These are phyloP conservation scores for Papilio polyxenes DNA, from an alignment of 1,140 invertebrate genomes.

Conservation along the genomic window DNA sequence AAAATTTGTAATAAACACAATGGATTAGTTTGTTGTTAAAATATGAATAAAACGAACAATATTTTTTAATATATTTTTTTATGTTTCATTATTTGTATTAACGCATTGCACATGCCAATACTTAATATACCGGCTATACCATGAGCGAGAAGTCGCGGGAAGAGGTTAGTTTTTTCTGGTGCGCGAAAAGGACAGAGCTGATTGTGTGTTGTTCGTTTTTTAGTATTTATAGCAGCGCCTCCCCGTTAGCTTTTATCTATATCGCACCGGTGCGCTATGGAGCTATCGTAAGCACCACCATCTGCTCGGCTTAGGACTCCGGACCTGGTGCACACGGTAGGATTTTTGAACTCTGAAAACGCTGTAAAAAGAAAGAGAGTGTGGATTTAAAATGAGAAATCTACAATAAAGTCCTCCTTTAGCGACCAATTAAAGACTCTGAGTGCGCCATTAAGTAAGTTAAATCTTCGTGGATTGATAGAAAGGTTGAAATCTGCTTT, in stretches of 20 bases:
- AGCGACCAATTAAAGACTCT: neutral
- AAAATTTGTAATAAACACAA: too few species aligned
- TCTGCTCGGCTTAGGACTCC: constrained; percentile 53
- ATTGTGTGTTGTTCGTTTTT: constrained; percentile 64
- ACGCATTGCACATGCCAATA: constrained; percentile 41
- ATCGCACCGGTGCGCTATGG: constrained; percentile 73
- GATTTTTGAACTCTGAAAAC: constrained; percentile 36
- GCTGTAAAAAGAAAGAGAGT: neutral
- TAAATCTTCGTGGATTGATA: too few species aligned
- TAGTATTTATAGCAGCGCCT: constrained; percentile 71
- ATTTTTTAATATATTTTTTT: neutral
- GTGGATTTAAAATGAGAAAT: neutral
- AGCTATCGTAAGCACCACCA: constrained; percentile 63
- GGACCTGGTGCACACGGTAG: constrained; percentile 47
- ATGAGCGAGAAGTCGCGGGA: constrained; percentile 53
- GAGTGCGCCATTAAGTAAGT: neutral
- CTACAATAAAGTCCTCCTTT: neutral
- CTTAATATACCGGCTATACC: constrained; percentile 44
- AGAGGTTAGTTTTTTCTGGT: constrained; percentile 57
- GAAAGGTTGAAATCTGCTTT: too few species aligned
- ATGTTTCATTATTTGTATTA: too few species aligned
- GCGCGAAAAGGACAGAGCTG: constrained; percentile 60
- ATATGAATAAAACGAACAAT: neutral
- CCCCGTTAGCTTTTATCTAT: constrained; percentile 73
- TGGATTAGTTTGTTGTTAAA: neutral